Conservation (phyloP, 1,140 invertebrate genomes). For the Eurosta solidaginis region DNA sequence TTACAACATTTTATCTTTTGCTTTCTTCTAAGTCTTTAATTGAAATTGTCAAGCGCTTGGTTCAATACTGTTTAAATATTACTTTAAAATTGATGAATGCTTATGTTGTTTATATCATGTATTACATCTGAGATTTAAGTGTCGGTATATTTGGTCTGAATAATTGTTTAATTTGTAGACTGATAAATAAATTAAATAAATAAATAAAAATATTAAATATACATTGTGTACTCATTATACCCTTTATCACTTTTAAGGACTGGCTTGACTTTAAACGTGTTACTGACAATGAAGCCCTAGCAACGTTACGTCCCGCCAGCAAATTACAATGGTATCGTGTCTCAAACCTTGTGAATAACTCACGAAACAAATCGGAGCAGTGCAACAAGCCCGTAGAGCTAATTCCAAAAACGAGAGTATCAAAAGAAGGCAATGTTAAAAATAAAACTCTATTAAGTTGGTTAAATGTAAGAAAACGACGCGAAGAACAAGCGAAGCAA, state of each 20-base stretch:
- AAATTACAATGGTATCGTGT: constrained; percentile 72
- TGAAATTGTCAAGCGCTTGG: too few relatives aligned
- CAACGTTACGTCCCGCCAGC: constrained; percentile 62
- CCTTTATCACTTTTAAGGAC: constrained; percentile 60
- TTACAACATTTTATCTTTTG: not conserved
- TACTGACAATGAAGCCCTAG: constrained; percentile 63
- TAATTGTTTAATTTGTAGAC: too few relatives aligned
- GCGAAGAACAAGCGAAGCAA: constrained; percentile 33
- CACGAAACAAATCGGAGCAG: constrained; percentile 70
- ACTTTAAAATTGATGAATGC: too few relatives aligned
- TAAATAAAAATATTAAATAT: not conserved
- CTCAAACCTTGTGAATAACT: constrained; percentile 73
- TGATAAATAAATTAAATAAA: not conserved
- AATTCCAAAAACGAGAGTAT: constrained; percentile 39
- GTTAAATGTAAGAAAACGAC: constrained; percentile 43
- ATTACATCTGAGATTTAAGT: too few relatives aligned
- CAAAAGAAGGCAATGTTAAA: constrained; percentile 28
- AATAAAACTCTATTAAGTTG: constrained; percentile 49
- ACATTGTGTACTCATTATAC: not conserved
- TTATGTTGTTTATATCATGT: too few relatives aligned
- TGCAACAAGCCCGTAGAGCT: constrained; percentile 66
- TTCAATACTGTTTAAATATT: too few relatives aligned
- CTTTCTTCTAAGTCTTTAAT: too few relatives aligned
- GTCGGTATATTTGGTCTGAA: too few relatives aligned
- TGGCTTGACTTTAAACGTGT: constrained; percentile 73